Evolutionary conservation across 2,797 vertebrate genomes (phyloP).

Genomic region (Premnoplex brunnescens): DNA sequence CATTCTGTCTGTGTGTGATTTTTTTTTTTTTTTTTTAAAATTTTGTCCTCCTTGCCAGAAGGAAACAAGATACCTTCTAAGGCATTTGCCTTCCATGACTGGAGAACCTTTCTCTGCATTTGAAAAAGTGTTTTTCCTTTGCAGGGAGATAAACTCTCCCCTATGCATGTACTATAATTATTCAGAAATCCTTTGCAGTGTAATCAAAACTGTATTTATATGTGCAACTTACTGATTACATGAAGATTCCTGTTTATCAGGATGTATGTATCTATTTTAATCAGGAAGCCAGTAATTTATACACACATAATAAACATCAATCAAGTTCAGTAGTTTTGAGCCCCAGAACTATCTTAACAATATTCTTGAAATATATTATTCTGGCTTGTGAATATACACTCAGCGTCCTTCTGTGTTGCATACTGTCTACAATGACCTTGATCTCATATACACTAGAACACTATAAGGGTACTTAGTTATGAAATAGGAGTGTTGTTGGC

Average conservation of each 20-base stretch:
- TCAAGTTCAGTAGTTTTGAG: neutral
- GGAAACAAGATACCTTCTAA: neutral
- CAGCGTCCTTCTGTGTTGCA: neutral
- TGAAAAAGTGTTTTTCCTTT: neutral
- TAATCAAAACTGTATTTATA: neutral
- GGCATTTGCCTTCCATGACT: neutral
- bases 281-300: neutral
- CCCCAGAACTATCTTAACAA: neutral
- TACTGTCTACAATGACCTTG: neutral
- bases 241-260: neutral
- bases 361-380: neutral
- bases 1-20: neutral
- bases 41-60: neutral
- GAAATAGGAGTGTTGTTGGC: neutral
- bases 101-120: neutral
- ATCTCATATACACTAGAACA: neutral
- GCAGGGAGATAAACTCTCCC: neutral
- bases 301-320: accelerated
- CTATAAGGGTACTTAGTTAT: neutral
- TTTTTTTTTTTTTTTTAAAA: neutral
- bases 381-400: neutral
- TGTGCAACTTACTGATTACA: accelerated
- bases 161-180: neutral
- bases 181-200: neutral
- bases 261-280: neutral